A percentile compares a stretch with the other conserved stretches of the same genome.
Conservation (phyloP, 2,888 invertebrate genomes). For the Cryptocephalus primarius region DNA sequence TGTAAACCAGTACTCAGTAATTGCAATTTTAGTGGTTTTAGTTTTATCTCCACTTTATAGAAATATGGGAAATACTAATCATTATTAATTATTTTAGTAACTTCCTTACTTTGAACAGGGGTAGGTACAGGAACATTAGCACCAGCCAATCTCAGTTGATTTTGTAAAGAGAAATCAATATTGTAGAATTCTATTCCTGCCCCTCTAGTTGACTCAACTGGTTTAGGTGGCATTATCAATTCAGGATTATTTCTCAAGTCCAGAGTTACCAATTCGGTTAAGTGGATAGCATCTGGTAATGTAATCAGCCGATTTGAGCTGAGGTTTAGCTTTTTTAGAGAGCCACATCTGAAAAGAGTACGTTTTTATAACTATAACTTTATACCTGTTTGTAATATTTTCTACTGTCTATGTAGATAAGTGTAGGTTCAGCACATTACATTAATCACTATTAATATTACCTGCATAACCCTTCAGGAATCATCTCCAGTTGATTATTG, state of each 20-base stretch:
- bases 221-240: constrained; percentile 95
- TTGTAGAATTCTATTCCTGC: constrained; percentile 90
- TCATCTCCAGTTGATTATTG: constrained; percentile 93
- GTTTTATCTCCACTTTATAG: too few relatives aligned
- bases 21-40: too few relatives aligned
- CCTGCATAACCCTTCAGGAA: constrained; percentile 95
- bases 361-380: constrained; percentile 1
- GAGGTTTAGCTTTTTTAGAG: constrained; percentile 83
- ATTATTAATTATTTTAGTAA: too few relatives aligned
- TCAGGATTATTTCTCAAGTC: constrained; percentile 91
- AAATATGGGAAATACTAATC: too few relatives aligned
- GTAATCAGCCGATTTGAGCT: constrained; percentile 92
- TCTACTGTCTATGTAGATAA: neutral
- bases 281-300: constrained; percentile 93
- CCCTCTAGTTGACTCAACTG: constrained; percentile 63
- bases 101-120: constrained; percentile 52
- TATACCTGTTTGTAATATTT: neutral
- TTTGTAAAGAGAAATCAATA: constrained; percentile 95
- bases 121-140: constrained; percentile 69
- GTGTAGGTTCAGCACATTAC: neutral
- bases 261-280: constrained; percentile 78
- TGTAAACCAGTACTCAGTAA: too few relatives aligned
- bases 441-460: constrained; percentile 25
- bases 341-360: constrained; percentile 77
- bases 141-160: constrained; percentile 85